Evolutionary conservation across 1,140 invertebrate genomes (phyloP).

Genomic region (Medauroidea extradentata): DNA sequence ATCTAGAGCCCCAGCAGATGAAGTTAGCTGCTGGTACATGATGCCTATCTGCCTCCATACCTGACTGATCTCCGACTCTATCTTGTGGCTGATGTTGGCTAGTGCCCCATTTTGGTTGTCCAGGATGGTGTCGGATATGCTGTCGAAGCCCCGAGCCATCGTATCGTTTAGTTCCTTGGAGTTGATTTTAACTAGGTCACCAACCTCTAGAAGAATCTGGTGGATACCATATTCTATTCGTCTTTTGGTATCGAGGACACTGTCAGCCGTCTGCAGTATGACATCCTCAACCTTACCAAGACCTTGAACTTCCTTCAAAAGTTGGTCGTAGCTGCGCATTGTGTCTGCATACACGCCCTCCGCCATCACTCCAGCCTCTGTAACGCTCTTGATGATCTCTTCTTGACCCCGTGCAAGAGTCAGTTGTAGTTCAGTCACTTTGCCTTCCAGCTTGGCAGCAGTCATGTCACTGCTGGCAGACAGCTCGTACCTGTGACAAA

Average conservation of each 20-base stretch:
- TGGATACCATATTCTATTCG: slow-evolving; percentile 80
- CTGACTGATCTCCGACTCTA: slow-evolving; percentile 73
- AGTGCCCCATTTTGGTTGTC: slow-evolving; percentile 68
- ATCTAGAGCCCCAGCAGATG: slow-evolving; percentile 67
- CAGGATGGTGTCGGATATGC: slow-evolving; percentile 62
- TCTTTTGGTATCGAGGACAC: slow-evolving; percentile 77
- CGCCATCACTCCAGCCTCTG: slow-evolving; percentile 48
- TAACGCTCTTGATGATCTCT: slow-evolving; percentile 49
- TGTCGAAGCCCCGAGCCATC: slow-evolving; percentile 63
- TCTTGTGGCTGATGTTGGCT: slow-evolving; percentile 68
- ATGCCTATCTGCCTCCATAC: slow-evolving; percentile 85
- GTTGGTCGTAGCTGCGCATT: slow-evolving; percentile 51
- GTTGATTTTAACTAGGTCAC: slow-evolving; percentile 62
- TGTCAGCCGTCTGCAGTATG: slow-evolving; percentile 77
- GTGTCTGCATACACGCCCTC: slow-evolving; percentile 52
- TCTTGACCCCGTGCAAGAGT: slow-evolving; percentile 37
- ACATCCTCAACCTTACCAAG: slow-evolving; percentile 73
- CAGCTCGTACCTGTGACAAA: slow-evolving; percentile 15
- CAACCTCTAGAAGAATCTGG: slow-evolving; percentile 77
- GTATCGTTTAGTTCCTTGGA: slow-evolving; percentile 61
- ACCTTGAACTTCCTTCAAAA: slow-evolving; percentile 50
- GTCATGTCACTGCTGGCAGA: slow-evolving; percentile 13
- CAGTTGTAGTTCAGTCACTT: slow-evolving; percentile 41
- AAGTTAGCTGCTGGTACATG: slow-evolving; percentile 78
- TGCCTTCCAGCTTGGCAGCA: slow-evolving; percentile 18